phyloP scores from a whole-genome alignment of 2,797 vertebrate species.

The Kryptopterus vitreolus region DNA sequence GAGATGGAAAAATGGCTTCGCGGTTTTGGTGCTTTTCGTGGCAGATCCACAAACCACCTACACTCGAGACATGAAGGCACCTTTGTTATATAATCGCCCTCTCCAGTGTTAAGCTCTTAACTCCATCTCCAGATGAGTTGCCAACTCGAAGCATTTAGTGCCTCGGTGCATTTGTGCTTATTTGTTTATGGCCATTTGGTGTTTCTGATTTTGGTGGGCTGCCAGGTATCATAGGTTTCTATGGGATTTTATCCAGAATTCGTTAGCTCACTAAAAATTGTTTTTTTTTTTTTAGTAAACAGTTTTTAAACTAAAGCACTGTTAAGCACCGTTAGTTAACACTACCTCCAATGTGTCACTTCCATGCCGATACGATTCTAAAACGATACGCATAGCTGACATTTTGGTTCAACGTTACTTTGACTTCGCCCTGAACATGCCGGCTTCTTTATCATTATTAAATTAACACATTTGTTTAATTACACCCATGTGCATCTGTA shows the following conservation, averaged over 20 bases:
- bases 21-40: neutral
- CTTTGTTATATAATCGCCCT: neutral
- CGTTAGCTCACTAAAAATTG: neutral
- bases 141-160: neutral
- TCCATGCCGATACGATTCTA: neutral
- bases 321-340: neutral
- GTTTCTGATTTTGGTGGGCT: neutral
- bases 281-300: neutral
- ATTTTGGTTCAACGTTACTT: constrained; percentile 12
- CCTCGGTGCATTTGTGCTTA: neutral
- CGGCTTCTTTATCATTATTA: constrained; percentile 39
- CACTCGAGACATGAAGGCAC: neutral
- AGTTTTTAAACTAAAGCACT: neutral
- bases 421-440: neutral
- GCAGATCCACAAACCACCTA: neutral
- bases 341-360: neutral
- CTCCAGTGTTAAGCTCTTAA: constrained; percentile 14
- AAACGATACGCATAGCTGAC: neutral
- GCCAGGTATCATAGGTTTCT: neutral
- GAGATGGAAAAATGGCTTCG: neutral
- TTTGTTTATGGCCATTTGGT: neutral
- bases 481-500: constrained; percentile 36
- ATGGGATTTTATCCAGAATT: neutral
- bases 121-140: neutral
- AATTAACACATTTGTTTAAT: constrained; percentile 46